Evolutionary conservation across 2,113 vertebrate species (phyloP).

Genomic region (Centropus bengalensis): DNA sequence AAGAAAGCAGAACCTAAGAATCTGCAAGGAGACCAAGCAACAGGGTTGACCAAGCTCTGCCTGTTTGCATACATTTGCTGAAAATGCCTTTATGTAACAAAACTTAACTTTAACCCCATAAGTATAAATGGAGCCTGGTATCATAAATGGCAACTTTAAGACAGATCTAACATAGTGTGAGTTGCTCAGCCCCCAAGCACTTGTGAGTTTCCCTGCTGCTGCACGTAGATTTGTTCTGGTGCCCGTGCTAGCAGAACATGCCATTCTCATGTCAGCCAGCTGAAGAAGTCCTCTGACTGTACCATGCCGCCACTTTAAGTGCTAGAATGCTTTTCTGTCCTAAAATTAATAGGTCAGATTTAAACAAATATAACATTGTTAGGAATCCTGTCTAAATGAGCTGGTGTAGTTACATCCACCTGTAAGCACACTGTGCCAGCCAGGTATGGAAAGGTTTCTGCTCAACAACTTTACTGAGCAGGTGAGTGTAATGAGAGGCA

Average conservation of each 20-base stretch:
- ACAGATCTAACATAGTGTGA: background rate
- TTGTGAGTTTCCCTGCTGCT: background rate
- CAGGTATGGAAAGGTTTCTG: background rate
- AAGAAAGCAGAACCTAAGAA: background rate
- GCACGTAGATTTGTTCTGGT: background rate
- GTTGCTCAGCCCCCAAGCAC: background rate
- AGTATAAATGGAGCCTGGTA: background rate
- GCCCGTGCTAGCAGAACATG: background rate
- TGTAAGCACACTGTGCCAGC: background rate
- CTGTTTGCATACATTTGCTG: background rate
- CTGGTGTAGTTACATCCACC: background rate
- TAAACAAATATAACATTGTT: background rate
- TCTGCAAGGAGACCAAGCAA: background rate
- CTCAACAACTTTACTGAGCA: background rate
- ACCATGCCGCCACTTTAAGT: background rate
- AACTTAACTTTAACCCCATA: background rate
- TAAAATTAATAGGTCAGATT: background rate
- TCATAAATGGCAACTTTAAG: background rate
- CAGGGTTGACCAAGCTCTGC: background rate
- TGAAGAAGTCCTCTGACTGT: background rate
- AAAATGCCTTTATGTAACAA: background rate
- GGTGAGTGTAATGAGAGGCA: background rate
- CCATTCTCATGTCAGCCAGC: background rate
- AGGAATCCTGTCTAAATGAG: background rate
- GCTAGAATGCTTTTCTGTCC: background rate